Conservation (phyloP, 1,140 invertebrate genomes). For the Ostrea denselamellosa region DNA sequence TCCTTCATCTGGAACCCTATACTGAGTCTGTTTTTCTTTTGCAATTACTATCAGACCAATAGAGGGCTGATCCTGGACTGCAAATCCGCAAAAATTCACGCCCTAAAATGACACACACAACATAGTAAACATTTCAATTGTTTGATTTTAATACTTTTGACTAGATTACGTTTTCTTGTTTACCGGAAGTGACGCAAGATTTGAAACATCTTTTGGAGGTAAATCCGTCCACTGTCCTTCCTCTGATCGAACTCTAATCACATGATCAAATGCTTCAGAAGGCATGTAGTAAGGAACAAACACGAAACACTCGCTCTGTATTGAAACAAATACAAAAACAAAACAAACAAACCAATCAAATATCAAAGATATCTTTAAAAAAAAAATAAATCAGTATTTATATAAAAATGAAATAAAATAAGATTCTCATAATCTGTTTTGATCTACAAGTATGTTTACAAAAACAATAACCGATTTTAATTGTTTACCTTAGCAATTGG, state of each 20-base stretch:
- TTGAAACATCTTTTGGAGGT: neutral
- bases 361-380: too few relatives aligned
- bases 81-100: neutral
- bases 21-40: neutral
- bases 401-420: neutral
- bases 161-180: neutral
- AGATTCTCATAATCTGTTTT: neutral
- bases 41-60: neutral
- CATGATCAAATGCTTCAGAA: neutral
- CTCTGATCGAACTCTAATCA: neutral
- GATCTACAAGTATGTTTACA: neutral
- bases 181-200: slow-evolving; percentile 8
- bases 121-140: too few relatives aligned
- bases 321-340: neutral
- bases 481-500: neutral
- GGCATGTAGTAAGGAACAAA: neutral
- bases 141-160: too few relatives aligned
- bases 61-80: neutral
- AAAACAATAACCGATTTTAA: neutral
- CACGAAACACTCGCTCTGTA: neutral
- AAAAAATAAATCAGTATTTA: neutral
- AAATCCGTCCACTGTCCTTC: neutral
- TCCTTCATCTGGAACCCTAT: neutral
- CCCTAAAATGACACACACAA: neutral
- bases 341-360: too few relatives aligned